Conservation (phyloP, 2,113 vertebrate genomes). For the Plotosus lineatus region DNA sequence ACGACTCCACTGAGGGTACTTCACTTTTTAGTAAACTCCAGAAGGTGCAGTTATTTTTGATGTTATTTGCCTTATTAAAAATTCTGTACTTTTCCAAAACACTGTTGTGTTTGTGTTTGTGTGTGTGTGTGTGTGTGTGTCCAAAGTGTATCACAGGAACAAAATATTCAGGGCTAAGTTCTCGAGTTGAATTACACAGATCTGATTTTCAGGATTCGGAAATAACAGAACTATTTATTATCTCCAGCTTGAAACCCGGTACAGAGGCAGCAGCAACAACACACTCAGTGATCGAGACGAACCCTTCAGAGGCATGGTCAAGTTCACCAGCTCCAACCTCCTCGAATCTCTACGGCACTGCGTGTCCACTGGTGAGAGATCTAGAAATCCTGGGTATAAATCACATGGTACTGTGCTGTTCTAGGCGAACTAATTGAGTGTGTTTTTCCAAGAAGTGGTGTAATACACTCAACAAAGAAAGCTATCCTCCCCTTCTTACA, state of each 20-base stretch:
- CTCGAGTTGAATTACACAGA: background rate
- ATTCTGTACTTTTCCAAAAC: no score
- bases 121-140: no score
- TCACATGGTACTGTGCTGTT: background rate
- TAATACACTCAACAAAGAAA: no score
- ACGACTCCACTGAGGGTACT: no score
- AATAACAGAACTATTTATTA: background rate
- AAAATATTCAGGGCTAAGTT: no score
- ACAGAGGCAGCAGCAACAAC: slow-evolving; percentile 69
- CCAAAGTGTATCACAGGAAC: no score
- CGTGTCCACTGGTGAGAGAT: slow-evolving; percentile 77
- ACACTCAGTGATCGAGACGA: slow-evolving; percentile 71
- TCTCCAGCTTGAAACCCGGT: slow-evolving; percentile 86
- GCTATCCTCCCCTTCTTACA: no score
- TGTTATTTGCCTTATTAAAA: no score
- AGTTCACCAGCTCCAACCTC: slow-evolving; percentile 86
- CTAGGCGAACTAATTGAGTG: background rate
- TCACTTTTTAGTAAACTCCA: no score
- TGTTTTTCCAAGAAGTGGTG: no score
- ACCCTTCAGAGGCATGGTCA: slow-evolving; percentile 83
- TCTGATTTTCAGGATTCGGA: background rate
- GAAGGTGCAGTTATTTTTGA: no score
- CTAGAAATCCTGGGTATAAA: background rate
- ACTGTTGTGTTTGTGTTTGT: no score
- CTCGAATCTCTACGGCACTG: slow-evolving; percentile 85